Percentiles rank a stretch among this genome's conserved stretches.
Evolutionary conservation across 2,113 vertebrate genomes (phyloP).

Genomic region (Cottus gobio): DNA sequence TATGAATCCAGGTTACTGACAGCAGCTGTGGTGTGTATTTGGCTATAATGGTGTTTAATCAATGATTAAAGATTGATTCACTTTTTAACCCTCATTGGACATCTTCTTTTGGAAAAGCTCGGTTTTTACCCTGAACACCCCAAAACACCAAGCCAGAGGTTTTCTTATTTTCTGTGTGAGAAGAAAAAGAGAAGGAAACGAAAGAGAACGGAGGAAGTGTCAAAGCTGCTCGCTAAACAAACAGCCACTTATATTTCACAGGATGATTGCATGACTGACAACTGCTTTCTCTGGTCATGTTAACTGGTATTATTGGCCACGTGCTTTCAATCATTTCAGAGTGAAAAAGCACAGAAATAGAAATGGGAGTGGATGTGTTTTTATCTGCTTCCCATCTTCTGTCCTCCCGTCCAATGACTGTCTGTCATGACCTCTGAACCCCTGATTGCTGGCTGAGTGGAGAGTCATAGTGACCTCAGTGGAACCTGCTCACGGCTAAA

Average conservation of each 20-base stretch:
- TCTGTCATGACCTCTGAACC: conserved; percentile 34
- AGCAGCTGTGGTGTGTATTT: not conserved
- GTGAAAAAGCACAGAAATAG: not conserved
- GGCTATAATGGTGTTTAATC: not conserved
- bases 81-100: not conserved
- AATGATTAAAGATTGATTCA: too few species aligned
- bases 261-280: not conserved
- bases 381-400: conserved; percentile 40
- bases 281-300: not conserved
- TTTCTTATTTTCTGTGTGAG: not conserved
- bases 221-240: not conserved
- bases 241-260: not conserved
- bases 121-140: not conserved
- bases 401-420: conserved; percentile 2
- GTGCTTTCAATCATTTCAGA: not conserved
- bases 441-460: conserved; percentile 22
- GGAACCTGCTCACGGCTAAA: not conserved
- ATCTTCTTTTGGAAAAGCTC: not conserved
- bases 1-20: not conserved
- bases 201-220: conserved; percentile 56
- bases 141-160: not conserved
- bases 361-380: not conserved
- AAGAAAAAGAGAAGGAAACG: conserved; percentile 24
- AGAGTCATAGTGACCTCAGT: conserved; percentile 38
- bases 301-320: not conserved